Evolutionary conservation across 2,113 vertebrate species (phyloP).

Genomic region (Nothoprocta pentlandii): DNA sequence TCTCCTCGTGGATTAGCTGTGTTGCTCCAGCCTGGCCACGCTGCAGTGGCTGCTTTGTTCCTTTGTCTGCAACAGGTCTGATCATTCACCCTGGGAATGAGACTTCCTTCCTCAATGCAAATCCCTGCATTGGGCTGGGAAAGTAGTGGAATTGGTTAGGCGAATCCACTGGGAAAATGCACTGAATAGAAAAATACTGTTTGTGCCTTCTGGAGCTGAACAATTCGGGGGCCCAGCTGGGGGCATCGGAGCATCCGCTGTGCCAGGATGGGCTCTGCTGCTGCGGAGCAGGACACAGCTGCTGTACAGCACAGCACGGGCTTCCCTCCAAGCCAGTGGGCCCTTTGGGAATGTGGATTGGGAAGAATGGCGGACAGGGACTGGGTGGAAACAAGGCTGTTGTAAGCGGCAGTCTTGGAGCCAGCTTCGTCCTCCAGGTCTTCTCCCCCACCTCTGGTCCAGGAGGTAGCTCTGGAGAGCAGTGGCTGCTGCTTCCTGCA

Average conservation of each 20-base stretch:
- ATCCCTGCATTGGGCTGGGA: not conserved
- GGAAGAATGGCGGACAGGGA: not conserved
- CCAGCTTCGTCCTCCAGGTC: not conserved
- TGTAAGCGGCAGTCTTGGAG: slow-evolving; percentile 42
- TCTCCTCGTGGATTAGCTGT: accelerated
- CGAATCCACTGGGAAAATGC: not conserved
- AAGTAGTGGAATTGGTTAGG: not conserved
- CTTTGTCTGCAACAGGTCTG: not conserved
- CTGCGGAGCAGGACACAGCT: not conserved
- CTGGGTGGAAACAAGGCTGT: not conserved
- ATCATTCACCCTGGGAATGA: not conserved
- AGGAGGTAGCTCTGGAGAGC: not conserved
- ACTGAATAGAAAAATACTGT: not conserved
- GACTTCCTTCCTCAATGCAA: slow-evolving; percentile 50
- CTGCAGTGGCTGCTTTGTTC: accelerated
- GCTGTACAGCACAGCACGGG: not conserved
- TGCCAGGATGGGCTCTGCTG: not conserved
- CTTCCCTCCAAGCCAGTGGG: not conserved
- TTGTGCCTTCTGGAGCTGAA: not conserved
- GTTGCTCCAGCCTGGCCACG: not conserved
- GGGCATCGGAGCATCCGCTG: not conserved
- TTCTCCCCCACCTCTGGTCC: not conserved
- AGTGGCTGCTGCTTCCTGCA: not conserved
- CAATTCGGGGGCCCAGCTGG: not conserved
- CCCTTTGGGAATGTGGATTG: not conserved